A percentile compares a stretch with the other conserved stretches of the same genome.
Evolutionary conservation across 1,140 invertebrate genomes (phyloP).

Genomic region (Meloidogyne exigua): DNA sequence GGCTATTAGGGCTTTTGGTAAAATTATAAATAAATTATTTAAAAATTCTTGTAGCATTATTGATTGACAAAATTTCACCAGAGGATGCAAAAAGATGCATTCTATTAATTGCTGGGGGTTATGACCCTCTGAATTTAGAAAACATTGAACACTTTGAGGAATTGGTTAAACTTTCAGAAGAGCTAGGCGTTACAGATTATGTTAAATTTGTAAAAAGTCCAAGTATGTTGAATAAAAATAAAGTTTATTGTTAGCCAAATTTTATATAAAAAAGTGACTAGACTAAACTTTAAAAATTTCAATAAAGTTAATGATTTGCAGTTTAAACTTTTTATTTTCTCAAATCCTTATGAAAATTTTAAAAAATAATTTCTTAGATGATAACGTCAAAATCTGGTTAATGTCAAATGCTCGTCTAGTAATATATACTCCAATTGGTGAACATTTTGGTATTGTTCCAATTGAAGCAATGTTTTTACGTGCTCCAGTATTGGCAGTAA

Average conservation of each 20-base stretch:
- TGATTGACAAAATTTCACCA: neutral
- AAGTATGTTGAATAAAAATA: conserved; percentile 34
- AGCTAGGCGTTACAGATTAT: conserved; percentile 35
- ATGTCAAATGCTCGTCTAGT: conserved; percentile 71
- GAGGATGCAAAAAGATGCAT: conserved; percentile 72
- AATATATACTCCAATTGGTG: conserved; percentile 90
- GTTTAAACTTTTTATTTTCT: conserved; percentile 6
- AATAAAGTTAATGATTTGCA: neutral
- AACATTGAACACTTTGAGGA: conserved; percentile 85
- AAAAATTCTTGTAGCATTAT: conserved; percentile 1
- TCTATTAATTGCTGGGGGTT: conserved; percentile 93
- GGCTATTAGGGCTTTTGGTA: conserved; percentile 77
- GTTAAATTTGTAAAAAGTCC: conserved; percentile 52
- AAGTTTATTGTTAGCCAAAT: no score
- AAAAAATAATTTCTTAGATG: conserved; percentile 78
- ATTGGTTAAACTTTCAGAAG: conserved; percentile 71
- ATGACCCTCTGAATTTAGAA: conserved; percentile 82
- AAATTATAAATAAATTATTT: conserved; percentile 55
- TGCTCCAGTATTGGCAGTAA: conserved; percentile 89
- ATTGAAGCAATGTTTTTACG: conserved; percentile 93
- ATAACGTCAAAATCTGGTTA: conserved; percentile 78
- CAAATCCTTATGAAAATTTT: no score
- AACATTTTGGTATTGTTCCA: conserved; percentile 99
- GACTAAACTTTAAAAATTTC: no score
- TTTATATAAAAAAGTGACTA: no score